Base-by-base conservation (phyloP, 2,797 vertebrate genomes). In the Phoebastria nigripes region DNA sequence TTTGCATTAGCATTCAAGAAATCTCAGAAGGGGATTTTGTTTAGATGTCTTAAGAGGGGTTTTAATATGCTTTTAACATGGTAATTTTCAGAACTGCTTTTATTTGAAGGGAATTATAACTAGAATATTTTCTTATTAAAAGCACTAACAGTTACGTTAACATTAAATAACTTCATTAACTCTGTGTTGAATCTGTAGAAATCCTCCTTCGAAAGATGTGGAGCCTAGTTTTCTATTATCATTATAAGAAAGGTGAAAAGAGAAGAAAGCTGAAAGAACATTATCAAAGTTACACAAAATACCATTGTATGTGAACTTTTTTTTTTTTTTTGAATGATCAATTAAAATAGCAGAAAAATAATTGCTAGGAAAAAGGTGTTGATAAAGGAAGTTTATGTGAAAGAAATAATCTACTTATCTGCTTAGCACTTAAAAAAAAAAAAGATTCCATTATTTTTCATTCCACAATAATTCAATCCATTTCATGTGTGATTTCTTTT, bases 401-500 rank as follows among this genome's bases (percentile, higher is more conserved):
- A 89, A 90, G 9, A 82, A 76, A 49, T 20, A 12, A 81, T 25
- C 82, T 29, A 78, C 37, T 63, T 74, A 82, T 76, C 63, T 89
- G 81, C 28, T 82, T 35, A 88, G 12, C 14, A 91, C 41, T 71
- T 72, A 76, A 89, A 65, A 89, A 73, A 19, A 6, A 74, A 21
- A 4, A 31, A 82, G 16, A 67, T 54, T 87, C 3, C 54, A n/a
- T 87, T 42, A 76, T 35, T 91, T 92, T 56, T 46, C 56, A 88
- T 78, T 87, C 31, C 37, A 35, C 44, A 44, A 52, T 52, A 51
- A 81, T 86, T 80, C 61, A 95, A 94, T 61, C 15, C 51, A 96
- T 88, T 96, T 92, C 8, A 88, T 29, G n/a, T 78, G n/a, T 37
- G 87, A 96, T 96, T 96, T 77, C 2, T 35, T 87, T 97, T 81